Evolutionary conservation across 2,113 vertebrate species (phyloP).

Genomic region (Pedionomus torquatus): DNA sequence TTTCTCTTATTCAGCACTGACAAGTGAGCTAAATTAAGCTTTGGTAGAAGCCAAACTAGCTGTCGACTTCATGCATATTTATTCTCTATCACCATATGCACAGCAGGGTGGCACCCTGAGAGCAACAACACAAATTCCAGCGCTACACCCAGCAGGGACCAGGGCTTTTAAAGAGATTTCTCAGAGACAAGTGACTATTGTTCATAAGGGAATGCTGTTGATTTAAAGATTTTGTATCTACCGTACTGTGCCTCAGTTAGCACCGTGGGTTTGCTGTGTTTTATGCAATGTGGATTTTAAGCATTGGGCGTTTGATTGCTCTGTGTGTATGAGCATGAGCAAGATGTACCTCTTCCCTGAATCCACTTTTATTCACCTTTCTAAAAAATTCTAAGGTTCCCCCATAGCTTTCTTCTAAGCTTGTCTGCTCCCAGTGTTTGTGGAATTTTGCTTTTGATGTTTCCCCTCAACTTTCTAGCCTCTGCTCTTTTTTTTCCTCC

Average conservation of each 20-base stretch:
- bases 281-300: not conserved
- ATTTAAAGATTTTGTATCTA: not conserved
- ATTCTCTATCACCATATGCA: not conserved
- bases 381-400: not conserved
- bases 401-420: not conserved
- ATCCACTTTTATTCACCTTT: not conserved
- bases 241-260: not conserved
- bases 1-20: not conserved
- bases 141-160: not conserved
- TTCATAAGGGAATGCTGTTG: not conserved
- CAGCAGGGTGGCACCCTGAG: not conserved
- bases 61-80: conserved; percentile 21
- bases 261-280: not conserved
- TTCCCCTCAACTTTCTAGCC: not conserved
- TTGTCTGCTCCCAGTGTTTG: not conserved
- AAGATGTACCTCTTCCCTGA: not conserved
- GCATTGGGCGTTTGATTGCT: not conserved
- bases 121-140: not conserved
- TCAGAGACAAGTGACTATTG: not conserved
- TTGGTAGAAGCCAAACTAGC: not conserved
- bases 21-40: conserved; percentile 44
- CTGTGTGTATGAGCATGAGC: not conserved
- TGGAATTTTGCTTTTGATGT: not conserved
- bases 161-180: not conserved
- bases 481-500: not conserved